Evolutionary conservation across 2,113 vertebrate genomes (phyloP).

Genomic region (Archilochus colubris): DNA sequence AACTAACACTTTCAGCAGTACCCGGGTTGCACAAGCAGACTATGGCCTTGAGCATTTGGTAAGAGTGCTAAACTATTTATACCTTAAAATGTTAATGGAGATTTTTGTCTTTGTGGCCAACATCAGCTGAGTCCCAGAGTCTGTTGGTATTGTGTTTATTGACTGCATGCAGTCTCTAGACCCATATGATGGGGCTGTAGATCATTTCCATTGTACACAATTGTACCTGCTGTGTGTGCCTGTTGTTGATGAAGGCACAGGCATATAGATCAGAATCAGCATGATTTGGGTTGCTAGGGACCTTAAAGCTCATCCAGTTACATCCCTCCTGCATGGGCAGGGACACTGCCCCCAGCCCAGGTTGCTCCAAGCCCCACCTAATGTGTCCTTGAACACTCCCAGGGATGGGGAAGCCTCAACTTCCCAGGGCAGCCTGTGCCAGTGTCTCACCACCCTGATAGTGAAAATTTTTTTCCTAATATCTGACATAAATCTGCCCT

Average conservation of each 20-base stretch:
- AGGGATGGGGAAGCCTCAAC: no score
- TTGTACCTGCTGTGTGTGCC: background rate
- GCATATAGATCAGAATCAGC: background rate
- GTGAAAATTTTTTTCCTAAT: no score
- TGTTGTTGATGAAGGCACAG: background rate
- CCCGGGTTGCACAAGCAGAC: constrained; percentile 90
- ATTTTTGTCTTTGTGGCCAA: background rate
- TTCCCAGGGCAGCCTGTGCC: no score
- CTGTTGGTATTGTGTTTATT: background rate
- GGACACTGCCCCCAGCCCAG: no score
- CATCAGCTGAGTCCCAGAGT: background rate
- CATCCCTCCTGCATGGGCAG: no score
- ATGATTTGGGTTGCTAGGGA: no score
- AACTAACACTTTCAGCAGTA: constrained; percentile 98
- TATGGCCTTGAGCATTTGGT: constrained; percentile 92
- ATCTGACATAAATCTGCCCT: no score
- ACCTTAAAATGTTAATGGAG: background rate
- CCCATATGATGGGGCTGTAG: background rate
- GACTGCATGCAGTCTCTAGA: background rate
- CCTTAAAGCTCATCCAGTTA: no score
- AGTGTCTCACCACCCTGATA: no score
- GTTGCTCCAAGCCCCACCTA: no score
- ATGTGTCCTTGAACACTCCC: no score
- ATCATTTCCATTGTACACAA: background rate
- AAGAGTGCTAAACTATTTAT: constrained; percentile 19